These are phyloP conservation scores for Eudasyphora cyanicolor DNA, from an alignment of 2,888 invertebrate genomes.

Conservation along the genomic window DNA sequence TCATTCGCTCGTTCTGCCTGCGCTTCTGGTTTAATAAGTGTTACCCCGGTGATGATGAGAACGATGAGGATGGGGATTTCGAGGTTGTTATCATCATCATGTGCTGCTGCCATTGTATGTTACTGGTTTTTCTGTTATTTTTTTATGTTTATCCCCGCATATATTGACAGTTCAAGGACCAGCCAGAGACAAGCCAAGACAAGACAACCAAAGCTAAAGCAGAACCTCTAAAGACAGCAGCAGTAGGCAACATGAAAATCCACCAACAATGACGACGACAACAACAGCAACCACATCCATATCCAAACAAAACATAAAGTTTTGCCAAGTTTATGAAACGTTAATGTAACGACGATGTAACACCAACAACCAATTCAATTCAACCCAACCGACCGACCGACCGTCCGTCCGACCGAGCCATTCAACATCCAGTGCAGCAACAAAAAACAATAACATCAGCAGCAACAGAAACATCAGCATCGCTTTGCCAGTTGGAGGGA, in stretches of 20 bases:
- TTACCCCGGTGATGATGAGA: constrained; percentile 26
- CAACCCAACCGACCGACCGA: too few relatives aligned
- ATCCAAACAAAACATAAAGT: constrained; percentile 43
- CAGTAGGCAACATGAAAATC: constrained; percentile 9
- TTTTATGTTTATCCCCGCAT: constrained; percentile 59
- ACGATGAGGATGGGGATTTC: neutral
- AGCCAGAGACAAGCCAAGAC: constrained; percentile 71
- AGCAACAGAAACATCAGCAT: neutral
- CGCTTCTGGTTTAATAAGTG: constrained; percentile 62
- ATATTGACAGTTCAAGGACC: constrained; percentile 77
- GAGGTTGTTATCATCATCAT: constrained; percentile 52
- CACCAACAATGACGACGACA: constrained; percentile 45
- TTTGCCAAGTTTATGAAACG: constrained; percentile 45
- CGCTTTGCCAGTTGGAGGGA: neutral
- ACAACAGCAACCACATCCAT: constrained; percentile 39
- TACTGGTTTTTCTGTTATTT: constrained; percentile 59
- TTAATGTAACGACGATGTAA: constrained; percentile 55
- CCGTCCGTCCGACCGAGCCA: neutral
- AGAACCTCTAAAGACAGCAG: neutral
- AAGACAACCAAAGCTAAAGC: constrained; percentile 42
- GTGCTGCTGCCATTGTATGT: constrained; percentile 54
- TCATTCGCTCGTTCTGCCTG: constrained; percentile 46
- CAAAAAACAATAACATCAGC: neutral
- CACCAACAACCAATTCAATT: too few relatives aligned
- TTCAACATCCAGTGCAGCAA: too few relatives aligned